Evolutionary conservation across 2,888 invertebrate species (phyloP).

Genomic region (Trissonchulus latispiculum): DNA sequence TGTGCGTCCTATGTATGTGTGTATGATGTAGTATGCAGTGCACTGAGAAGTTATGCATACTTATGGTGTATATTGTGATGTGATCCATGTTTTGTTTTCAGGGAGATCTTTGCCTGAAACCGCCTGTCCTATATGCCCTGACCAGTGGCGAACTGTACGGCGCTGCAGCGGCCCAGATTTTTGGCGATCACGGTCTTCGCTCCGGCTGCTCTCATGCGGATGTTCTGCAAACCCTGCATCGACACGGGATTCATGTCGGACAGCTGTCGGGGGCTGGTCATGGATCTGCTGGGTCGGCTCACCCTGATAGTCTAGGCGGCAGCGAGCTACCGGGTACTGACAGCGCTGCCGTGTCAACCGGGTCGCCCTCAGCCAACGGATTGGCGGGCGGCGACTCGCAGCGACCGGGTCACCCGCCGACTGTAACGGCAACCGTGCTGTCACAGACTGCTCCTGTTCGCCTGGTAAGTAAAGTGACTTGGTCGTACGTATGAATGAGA

Average conservation of each 20-base stretch:
- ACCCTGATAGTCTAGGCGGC: no score
- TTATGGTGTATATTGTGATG: no score
- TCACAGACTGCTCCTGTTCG: slow-evolving; percentile 45
- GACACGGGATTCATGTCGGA: slow-evolving; percentile 44
- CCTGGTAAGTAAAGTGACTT: no score
- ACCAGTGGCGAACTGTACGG: slow-evolving; percentile 45
- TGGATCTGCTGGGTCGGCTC: background rate
- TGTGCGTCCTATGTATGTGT: background rate
- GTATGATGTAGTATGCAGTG: no score
- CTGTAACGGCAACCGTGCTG: slow-evolving; percentile 46
- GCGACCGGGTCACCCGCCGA: no score
- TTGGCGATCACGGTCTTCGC: slow-evolving; percentile 34
- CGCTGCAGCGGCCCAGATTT: slow-evolving; percentile 47
- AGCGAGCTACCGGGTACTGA: no score
- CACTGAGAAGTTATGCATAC: no score
- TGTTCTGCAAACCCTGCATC: slow-evolving; percentile 46
- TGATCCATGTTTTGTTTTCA: no score
- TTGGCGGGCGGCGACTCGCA: slow-evolving; percentile 31
- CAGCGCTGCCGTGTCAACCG: no score
- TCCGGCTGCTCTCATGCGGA: slow-evolving; percentile 37
- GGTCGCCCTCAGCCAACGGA: no score
- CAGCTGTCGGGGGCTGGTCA: slow-evolving; percentile 26
- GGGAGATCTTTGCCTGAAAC: background rate
- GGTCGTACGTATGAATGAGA: no score
- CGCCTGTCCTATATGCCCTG: background rate